Base-by-base conservation (phyloP, 2,113 vertebrate genomes). In the Eleginops maclovinus region DNA sequence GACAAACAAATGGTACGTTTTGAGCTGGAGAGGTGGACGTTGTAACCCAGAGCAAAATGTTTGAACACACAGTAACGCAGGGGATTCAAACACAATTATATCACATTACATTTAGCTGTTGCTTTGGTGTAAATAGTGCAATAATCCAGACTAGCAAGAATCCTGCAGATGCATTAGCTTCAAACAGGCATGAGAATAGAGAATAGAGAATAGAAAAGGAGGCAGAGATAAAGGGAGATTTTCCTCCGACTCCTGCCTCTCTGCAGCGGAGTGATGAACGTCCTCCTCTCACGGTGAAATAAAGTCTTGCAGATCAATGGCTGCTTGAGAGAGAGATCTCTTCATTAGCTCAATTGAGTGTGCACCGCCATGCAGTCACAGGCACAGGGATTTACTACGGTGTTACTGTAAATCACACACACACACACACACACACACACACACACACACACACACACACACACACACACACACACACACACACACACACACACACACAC, bases 331-430 rank as follows among this genome's bases (percentile, higher is more conserved):
- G 66, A 76, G 77, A 74, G 59, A 88, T 68, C 72, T 90, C 84
- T 90, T 86, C 83, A 90, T 90, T 88, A 82, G 84, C 72, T 79
- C 86, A 85, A 87, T 78, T 74, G 80, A 89, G 74, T 50, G 53
- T 62, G 74, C 40, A 44, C 56, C 67, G 12, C 2, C 17, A 56
- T 81, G 62, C 58, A 73, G 77, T 87, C 83, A n/a, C n/a, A n/a
- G 72, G 81, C 70, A 19, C 43, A 43, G 43, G 76, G 55, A 77
- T 81, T 89, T 85, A 74, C 77, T 41, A 44, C 16, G 3, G 47
- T 47, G 46, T 62, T 68, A 58, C 69, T 63, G 63, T 86, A 87
- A 87, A 85, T 80, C 79, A 87, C 14, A 36, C 46, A 79, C 44
- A 28, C 17, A 26, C 70, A 36, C 79, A 87, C 14, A 36, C 46